Evolutionary conservation across 2,888 invertebrate genomes (phyloP).

Genomic region (Dioctria rufipes): DNA sequence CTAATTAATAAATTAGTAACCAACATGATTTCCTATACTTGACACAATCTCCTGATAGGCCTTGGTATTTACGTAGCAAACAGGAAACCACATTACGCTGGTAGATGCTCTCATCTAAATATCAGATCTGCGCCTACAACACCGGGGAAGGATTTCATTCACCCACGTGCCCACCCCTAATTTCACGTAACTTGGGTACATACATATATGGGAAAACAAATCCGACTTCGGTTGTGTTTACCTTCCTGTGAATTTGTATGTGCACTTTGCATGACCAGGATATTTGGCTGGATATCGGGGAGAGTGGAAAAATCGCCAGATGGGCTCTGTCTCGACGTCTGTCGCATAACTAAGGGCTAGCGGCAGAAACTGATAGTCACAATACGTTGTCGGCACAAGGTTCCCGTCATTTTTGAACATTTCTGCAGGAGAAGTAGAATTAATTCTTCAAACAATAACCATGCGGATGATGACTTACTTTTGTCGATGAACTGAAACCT

Average conservation of each 20-base stretch:
- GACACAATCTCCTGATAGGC: too few relatives aligned
- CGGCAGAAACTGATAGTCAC: slow-evolving; percentile 89
- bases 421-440: slow-evolving; percentile 72
- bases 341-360: slow-evolving; percentile 58
- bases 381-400: slow-evolving; percentile 82
- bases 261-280: slow-evolving; percentile 91
- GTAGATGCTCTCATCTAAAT: too few relatives aligned
- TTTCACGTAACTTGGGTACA: neutral
- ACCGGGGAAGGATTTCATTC: slow-evolving; percentile 4
- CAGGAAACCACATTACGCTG: too few relatives aligned
- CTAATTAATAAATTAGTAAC: too few relatives aligned
- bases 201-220: slow-evolving; percentile 38
- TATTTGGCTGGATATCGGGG: slow-evolving; percentile 97
- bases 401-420: slow-evolving; percentile 87
- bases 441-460: too few relatives aligned
- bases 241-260: slow-evolving; percentile 91
- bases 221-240: slow-evolving; percentile 65
- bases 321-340: slow-evolving; percentile 71
- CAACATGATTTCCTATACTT: too few relatives aligned
- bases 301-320: slow-evolving; percentile 88
- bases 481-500: slow-evolving; percentile 68
- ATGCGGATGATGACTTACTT: slow-evolving; percentile 61
- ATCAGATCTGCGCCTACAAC: neutral
- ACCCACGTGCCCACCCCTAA: slow-evolving; percentile 5
- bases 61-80: too few relatives aligned